phyloP scores from a whole-genome alignment of 1,140 invertebrate species.

The Diploscapter pachys region DNA sequence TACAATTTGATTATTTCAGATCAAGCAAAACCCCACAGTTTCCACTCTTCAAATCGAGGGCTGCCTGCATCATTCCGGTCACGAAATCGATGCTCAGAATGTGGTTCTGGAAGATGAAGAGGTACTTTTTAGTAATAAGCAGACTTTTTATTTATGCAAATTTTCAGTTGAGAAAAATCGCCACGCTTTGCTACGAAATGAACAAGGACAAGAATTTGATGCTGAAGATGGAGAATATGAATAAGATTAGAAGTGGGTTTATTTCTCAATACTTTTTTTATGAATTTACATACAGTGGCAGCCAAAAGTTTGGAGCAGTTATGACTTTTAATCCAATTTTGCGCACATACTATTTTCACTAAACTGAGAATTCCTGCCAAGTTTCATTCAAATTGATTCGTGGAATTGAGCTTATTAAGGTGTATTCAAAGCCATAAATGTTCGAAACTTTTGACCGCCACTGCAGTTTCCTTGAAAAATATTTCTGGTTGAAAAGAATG shows the following conservation, averaged over 20 bases:
- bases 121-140: background rate
- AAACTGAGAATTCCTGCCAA: background rate
- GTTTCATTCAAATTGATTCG: background rate
- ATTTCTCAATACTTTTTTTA: too few species aligned
- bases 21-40: slow-evolving; percentile 27
- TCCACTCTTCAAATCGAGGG: slow-evolving; percentile 29
- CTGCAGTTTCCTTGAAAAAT: background rate
- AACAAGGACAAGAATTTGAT: background rate
- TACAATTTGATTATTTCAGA: background rate
- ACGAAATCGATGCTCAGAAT: slow-evolving; percentile 19
- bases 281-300: too few species aligned
- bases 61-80: slow-evolving; percentile 25
- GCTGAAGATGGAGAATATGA: background rate
- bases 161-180: background rate
- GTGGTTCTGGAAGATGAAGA: slow-evolving; percentile 17
- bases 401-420: background rate
- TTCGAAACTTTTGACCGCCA: background rate
- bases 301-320: too few species aligned
- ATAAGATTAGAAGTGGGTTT: background rate
- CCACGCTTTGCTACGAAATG: background rate
- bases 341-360: background rate
- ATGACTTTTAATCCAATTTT: too few species aligned
- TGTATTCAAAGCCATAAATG: background rate
- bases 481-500: background rate
- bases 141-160: background rate